Evolutionary conservation across 1,140 invertebrate species (phyloP).

Genomic region (Conus ventricosus): DNA sequence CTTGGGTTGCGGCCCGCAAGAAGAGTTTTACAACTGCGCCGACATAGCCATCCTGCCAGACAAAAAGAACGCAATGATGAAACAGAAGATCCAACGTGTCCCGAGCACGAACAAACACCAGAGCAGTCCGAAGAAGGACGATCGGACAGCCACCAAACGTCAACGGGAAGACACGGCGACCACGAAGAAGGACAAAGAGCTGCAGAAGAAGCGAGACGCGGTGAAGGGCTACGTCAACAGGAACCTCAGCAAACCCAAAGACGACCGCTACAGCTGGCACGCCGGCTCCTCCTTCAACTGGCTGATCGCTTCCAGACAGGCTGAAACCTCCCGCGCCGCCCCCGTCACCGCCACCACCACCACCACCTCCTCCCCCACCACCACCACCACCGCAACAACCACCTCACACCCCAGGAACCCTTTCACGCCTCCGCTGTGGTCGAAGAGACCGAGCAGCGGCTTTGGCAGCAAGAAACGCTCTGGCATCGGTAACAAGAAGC

Average conservation of each 20-base stretch:
- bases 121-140: neutral
- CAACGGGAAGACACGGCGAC: neutral
- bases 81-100: neutral
- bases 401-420: neutral
- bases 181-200: neutral
- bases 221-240: neutral
- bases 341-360: neutral
- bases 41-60: conserved; percentile 44
- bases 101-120: neutral
- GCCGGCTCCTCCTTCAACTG: conserved; percentile 7
- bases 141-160: neutral
- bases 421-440: neutral
- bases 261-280: conserved; percentile 30
- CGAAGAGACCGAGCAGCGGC: neutral
- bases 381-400: neutral
- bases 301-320: neutral
- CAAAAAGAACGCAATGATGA: neutral
- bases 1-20: conserved; percentile 57
- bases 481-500: neutral
- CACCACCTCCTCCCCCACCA: neutral
- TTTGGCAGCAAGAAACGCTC: neutral
- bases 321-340: no score
- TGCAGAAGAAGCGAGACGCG: neutral
- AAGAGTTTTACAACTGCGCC: conserved; percentile 55
- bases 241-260: neutral